phyloP scores from a whole-genome alignment of 2,888 invertebrate species.

The Tanaodytes sp. region DNA sequence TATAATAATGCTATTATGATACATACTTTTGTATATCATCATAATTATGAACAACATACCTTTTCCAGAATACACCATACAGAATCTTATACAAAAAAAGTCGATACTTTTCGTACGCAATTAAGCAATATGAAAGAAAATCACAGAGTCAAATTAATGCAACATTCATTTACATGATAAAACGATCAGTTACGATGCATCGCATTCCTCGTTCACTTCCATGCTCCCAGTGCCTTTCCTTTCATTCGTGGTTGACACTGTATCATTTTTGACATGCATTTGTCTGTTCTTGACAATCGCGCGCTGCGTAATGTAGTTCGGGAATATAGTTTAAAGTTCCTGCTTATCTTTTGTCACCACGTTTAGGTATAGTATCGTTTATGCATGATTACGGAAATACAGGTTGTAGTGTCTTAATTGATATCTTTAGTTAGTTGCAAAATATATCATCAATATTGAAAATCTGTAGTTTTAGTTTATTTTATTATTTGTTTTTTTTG shows the following conservation, averaged over 20 bases:
- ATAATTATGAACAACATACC: slow-evolving; percentile 44
- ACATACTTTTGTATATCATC: slow-evolving; percentile 40
- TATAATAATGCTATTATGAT: slow-evolving; percentile 37
- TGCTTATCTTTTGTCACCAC: slow-evolving; percentile 1
- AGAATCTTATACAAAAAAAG: slow-evolving; percentile 54
- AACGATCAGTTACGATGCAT: slow-evolving; percentile 44
- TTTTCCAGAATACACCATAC: slow-evolving; percentile 45
- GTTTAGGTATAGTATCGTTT: not conserved
- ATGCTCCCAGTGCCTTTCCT: slow-evolving; percentile 28
- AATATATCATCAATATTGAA: slow-evolving; percentile 22
- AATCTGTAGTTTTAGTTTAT: slow-evolving; percentile 4
- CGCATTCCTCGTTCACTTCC: slow-evolving; percentile 41
- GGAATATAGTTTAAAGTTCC: slow-evolving; percentile 48
- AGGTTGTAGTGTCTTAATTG: slow-evolving; percentile 2
- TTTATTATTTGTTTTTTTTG: too few species aligned
- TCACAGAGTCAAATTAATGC: slow-evolving; percentile 63
- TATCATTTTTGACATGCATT: slow-evolving; percentile 33
- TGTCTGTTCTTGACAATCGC: slow-evolving; percentile 21
- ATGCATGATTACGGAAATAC: slow-evolving; percentile 14
- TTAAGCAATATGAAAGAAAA: slow-evolving; percentile 60
- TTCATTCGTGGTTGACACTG: slow-evolving; percentile 29
- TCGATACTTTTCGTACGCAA: slow-evolving; percentile 58
- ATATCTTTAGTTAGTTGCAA: slow-evolving; percentile 13
- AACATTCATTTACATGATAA: slow-evolving; percentile 52
- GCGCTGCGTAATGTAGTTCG: slow-evolving; percentile 23